Base-by-base conservation (phyloP, 2,888 invertebrate genomes). In the Octonoba sinensis region DNA sequence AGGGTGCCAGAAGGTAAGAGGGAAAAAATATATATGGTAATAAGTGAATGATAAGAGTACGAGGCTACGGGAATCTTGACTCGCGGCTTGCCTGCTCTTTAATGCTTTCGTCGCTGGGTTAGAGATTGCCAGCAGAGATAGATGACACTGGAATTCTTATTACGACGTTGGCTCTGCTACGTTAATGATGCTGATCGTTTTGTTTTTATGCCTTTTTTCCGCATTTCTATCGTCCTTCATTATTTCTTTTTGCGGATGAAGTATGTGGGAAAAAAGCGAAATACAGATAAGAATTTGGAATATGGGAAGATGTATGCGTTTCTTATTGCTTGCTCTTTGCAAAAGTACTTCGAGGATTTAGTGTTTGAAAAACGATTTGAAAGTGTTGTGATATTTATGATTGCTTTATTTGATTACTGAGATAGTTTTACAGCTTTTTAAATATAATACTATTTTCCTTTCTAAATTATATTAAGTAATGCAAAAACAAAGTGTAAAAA, bases 11-110 rank as follows among this genome's bases (percentile, higher is more conserved):
- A 70, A 76, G 76, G 67, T 62, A 54, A 20, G 49, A 56, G 44
- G 57, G 27, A 54, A 54, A 64, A 74, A 77, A 74, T 27, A 54
- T 49, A 72, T 69, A 69, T 74, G 73, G 69, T 74, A 81, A 81
- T 81, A 74, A 81, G 81, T 74, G 81, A 81, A 81, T 81, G 81
- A 81, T 81, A 81, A 81, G 81, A 57, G 77, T 75, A 49, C 67
- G 77, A 71, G 65, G 70, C 20, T 56, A 57, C 57, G 57, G 1
- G 57, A 65, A 64, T 36, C 36, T 36, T 36, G 36, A 36, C 36
- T 36, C 36, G 36, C 11, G 36, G 36, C 64, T 15, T 46, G 54
- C 44, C 46, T n/a, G 56, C 22, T 16, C 56, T 56, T 75, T 78
- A 78, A 78, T 78, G 77, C 57, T 67, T 56, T 71, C 44, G 65